A percentile compares a stretch with the other conserved stretches of the same genome.
phyloP scores from a whole-genome alignment of 2,113 vertebrate genomes.

The Trematomus loennbergii region DNA sequence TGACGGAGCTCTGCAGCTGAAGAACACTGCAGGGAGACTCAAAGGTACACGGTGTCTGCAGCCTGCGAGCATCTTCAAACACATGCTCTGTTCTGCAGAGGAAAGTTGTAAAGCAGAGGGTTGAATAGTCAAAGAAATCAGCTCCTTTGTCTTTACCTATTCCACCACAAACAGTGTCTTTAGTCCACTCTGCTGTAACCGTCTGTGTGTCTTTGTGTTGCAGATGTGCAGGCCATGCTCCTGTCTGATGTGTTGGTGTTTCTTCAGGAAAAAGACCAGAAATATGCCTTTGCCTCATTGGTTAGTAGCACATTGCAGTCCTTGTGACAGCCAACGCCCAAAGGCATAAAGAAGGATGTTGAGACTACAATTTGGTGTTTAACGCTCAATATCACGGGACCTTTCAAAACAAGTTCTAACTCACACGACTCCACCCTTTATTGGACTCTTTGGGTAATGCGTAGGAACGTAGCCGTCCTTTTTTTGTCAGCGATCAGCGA shows the following conservation, averaged over 20 bases:
- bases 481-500: no score
- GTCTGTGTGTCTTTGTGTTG: slow-evolving; percentile 1
- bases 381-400: no score
- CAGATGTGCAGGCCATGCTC: slow-evolving; percentile 93
- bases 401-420: no score
- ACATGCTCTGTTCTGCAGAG: neutral
- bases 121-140: no score
- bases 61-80: neutral
- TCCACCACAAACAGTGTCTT: neutral
- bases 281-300: slow-evolving; percentile 92
- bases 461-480: no score
- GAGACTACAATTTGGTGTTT: no score
- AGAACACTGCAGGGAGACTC: slow-evolving; percentile 84
- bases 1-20: slow-evolving; percentile 90
- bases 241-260: slow-evolving; percentile 92
- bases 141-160: no score
- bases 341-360: no score
- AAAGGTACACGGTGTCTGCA: slow-evolving; percentile 83
- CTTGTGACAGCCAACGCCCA: no score
- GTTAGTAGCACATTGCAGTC: slow-evolving; percentile 77
- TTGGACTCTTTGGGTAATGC: no score
- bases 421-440: no score
- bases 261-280: slow-evolving; percentile 97
- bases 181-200: neutral
- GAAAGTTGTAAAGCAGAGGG: no score